Evolutionary conservation across 2,113 vertebrate genomes (phyloP), one percentile per base, ranked within the genome.

Genomic region (Progne subis): DNA sequence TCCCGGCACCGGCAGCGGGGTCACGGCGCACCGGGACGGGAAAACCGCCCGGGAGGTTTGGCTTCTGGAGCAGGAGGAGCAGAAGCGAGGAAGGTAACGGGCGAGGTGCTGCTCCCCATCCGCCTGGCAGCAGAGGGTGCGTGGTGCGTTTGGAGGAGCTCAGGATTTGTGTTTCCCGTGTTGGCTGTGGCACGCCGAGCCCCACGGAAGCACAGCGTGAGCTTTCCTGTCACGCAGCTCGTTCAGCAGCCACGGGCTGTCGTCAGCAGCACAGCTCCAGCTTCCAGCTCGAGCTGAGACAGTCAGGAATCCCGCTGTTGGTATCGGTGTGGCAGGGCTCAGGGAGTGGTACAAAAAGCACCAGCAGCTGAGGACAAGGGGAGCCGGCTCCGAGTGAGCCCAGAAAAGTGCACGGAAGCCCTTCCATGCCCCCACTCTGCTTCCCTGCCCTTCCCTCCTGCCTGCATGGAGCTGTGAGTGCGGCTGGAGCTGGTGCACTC

Each of bases 131-230:
- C 9, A 1, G 49, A 56, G 77, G 67, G 37, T 34, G 7, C 10
- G 68, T 3, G 70, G 15, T 24, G 47, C 16, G 44, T 56, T 57
- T 3, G 47, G 23, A 75, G 70, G 34, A 82, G 34, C 46, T 60
- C 70, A 1, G 3, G 26, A 7, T 78, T 50, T 2, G 39, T 14
- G 57, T 28, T n/a, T 19, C 1, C 20, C 0, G 0, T 6, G 5
- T 8, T 37, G 89, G 75, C 86, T 61, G 88, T 49, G 28, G 74
- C 68, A 21, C 13, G 3, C 15, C 2, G 65, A 89, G 65, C 74
- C 57, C 55, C 60, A 2, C 8, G 12, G 93, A 52, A 82, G 86
- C 88, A 1, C 56, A 32, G 67, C 43, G 4, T 6, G 82, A 1
- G 4, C 65, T 64, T 55, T 63, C 55, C 90, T 72, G 71, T 82